Evolutionary conservation across 2,888 invertebrate species (phyloP).

Genomic region (Linyphia triangularis): DNA sequence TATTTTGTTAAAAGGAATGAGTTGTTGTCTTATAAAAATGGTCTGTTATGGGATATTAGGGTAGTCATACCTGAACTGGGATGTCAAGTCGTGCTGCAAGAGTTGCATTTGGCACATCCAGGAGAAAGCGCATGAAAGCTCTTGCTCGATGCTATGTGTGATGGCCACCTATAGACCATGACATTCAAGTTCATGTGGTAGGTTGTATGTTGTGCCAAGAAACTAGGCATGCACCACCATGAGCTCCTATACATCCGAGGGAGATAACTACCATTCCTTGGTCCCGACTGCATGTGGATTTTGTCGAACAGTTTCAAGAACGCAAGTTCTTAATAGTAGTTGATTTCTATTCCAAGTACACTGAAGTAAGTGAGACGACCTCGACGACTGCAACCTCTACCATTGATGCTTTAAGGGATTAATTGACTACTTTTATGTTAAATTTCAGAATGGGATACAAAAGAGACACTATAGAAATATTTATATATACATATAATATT

Average conservation of each 20-base stretch:
- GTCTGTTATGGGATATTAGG: not conserved
- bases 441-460: no score
- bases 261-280: not conserved
- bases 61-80: not conserved
- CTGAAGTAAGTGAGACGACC: conserved; percentile 73
- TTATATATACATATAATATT: no score
- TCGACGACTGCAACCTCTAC: conserved; percentile 63
- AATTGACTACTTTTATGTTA: conserved; percentile 76
- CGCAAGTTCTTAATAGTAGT: conserved; percentile 77
- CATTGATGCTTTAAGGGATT: conserved; percentile 66
- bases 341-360: conserved; percentile 77
- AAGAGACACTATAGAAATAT: no score
- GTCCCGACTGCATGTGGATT: not conserved
- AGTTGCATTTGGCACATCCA: no score
- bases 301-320: not conserved
- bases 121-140: no score
- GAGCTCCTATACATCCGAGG: not conserved
- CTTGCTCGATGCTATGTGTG: not conserved
- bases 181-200: not conserved
- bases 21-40: not conserved
- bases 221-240: not conserved
- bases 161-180: not conserved
- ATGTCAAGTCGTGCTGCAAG: not conserved
- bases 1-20: not conserved
- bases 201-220: not conserved